These are phyloP conservation scores for Stegophylla sp. DNA, from an alignment of 2,888 invertebrate species.

Conservation along the genomic window DNA sequence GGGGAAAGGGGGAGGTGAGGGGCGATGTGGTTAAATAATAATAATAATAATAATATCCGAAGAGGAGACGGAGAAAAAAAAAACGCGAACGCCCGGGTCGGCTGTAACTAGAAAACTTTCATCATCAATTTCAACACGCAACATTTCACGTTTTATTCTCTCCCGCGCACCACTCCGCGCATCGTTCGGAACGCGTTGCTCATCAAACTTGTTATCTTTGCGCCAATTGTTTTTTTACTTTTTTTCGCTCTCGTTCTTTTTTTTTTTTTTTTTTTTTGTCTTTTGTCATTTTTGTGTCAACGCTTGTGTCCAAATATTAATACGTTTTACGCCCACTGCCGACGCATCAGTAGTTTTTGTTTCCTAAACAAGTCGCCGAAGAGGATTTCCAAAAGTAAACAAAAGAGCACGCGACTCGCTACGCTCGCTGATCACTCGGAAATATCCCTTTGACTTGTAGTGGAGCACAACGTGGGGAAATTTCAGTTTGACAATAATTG, in stretches of 20 bases:
- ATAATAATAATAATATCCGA: too few relatives aligned
- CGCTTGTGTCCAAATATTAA: background rate
- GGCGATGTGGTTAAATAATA: too few relatives aligned
- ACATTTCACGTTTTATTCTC: constrained; percentile 33
- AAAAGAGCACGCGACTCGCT: too few relatives aligned
- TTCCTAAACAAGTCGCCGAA: background rate
- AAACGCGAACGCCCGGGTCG: background rate
- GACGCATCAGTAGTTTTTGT: background rate
- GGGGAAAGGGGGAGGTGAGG: background rate
- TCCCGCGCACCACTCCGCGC: too few relatives aligned
- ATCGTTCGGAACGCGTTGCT: constrained; percentile 7
- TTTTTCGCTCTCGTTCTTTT: background rate
- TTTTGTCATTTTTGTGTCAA: background rate
- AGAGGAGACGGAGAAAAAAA: background rate
- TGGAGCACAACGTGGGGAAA: too few relatives aligned
- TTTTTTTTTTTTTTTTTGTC: background rate
- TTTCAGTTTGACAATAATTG: too few relatives aligned
- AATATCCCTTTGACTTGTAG: too few relatives aligned
- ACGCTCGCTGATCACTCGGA: too few relatives aligned
- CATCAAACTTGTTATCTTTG: constrained; percentile 40
- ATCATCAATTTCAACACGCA: constrained; percentile 41
- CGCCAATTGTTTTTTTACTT: constrained; percentile 15
- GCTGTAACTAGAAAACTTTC: constrained; percentile 52
- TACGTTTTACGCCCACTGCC: background rate
- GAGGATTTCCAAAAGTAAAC: background rate